A percentile compares a stretch with the other conserved stretches of the same genome.
phyloP scores from a whole-genome alignment of 2,797 vertebrate genomes.

The Urophycis tenuis region DNA sequence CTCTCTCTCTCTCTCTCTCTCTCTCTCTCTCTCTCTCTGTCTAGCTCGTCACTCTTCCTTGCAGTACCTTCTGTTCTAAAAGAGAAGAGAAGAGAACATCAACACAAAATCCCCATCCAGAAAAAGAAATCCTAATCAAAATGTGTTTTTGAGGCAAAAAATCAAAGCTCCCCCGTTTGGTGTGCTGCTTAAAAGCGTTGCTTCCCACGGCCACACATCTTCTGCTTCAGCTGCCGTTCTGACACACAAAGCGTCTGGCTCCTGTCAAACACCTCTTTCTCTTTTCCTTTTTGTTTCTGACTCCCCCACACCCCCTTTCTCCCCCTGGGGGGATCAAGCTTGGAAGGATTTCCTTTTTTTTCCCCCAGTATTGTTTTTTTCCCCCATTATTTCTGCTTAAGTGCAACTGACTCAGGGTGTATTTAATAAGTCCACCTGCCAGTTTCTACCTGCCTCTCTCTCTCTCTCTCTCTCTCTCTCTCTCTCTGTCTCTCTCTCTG shows the following conservation, averaged over 20 bases:
- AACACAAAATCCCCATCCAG: no score
- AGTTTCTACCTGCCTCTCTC: slow-evolving; percentile 32
- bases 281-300: neutral
- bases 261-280: slow-evolving; percentile 10
- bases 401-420: slow-evolving; percentile 30
- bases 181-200: no score
- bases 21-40: slow-evolving; percentile 8
- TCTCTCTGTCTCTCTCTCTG: neutral
- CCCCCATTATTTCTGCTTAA: slow-evolving; percentile 9
- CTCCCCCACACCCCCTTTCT: neutral
- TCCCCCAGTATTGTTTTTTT: slow-evolving; percentile 13
- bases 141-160: no score
- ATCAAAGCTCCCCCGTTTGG: no score
- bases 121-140: no score
- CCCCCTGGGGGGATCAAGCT: neutral
- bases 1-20: slow-evolving; percentile 28
- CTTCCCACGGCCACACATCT: no score
- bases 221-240: no score
- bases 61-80: no score
- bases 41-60: neutral
- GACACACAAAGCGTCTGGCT: neutral
- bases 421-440: slow-evolving; percentile 54
- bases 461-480: neutral
- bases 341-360: slow-evolving; percentile 10
- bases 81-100: no score